Evolutionary conservation across 2,113 vertebrate species (phyloP).

Genomic region (Phocoena phocoena): DNA sequence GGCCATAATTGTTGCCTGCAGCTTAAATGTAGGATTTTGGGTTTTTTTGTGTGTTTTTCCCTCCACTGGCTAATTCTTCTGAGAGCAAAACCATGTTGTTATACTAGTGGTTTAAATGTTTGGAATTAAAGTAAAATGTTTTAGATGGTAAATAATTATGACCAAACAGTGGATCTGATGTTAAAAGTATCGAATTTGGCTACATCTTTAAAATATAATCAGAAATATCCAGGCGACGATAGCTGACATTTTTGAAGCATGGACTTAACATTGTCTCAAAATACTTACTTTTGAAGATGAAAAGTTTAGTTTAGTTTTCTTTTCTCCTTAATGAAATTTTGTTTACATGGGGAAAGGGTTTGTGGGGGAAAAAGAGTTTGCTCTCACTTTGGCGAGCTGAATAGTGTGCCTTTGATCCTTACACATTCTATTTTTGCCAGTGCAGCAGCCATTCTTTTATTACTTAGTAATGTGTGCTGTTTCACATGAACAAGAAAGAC

Average conservation of each 20-base stretch:
- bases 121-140: conserved; percentile 57
- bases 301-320: conserved; percentile 45
- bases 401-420: conserved; percentile 79
- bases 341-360: conserved; percentile 49
- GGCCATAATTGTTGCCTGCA: conserved; percentile 80
- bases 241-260: conserved; percentile 65
- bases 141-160: conserved; percentile 70
- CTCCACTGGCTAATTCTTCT: conserved; percentile 51
- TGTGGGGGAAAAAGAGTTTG: conserved; percentile 48
- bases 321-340: conserved; percentile 55
- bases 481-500: conserved; percentile 76
- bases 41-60: conserved; percentile 16
- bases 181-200: conserved; percentile 70
- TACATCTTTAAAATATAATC: conserved; percentile 73
- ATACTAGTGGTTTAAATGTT: conserved; percentile 75
- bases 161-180: conserved; percentile 67
- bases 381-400: conserved; percentile 72
- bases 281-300: conserved; percentile 71
- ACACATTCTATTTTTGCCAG: conserved; percentile 67
- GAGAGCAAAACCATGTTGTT: conserved; percentile 58
- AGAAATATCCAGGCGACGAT: conserved; percentile 64
- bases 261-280: conserved; percentile 58
- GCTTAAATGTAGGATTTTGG: conserved; percentile 64
- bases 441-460: conserved; percentile 58
- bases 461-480: conserved; percentile 65